Evolutionary conservation across 2,113 vertebrate species (phyloP).

Genomic region (Vicugna pacos): DNA sequence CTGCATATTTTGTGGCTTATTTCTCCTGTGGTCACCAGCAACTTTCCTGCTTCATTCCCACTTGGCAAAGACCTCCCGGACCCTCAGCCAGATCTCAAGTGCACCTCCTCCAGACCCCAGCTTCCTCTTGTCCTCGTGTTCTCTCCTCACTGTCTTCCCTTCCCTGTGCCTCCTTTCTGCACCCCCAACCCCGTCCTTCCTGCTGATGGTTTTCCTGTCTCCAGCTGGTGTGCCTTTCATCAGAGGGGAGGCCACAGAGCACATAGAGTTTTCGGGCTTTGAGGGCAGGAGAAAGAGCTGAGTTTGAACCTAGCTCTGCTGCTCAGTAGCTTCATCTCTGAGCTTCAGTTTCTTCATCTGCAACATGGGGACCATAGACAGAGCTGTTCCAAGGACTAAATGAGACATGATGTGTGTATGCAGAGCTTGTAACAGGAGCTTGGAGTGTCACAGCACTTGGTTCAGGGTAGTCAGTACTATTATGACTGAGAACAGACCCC

Average conservation of each 20-base stretch:
- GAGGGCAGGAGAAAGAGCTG: not conserved
- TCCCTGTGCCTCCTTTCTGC: not conserved
- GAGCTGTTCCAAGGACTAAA: not conserved
- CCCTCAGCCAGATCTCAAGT: not conserved
- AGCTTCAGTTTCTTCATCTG: not conserved
- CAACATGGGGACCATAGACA: not conserved
- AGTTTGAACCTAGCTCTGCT: not conserved
- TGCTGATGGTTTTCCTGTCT: not conserved
- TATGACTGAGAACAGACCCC: not conserved
- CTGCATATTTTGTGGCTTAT: slow-evolving; percentile 76
- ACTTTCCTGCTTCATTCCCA: not conserved
- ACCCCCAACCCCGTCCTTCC: not conserved
- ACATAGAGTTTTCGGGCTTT: not conserved
- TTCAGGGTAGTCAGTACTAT: accelerated
- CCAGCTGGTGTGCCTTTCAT: not conserved
- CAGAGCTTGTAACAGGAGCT: not conserved
- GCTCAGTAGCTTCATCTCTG: not conserved
- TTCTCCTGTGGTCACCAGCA: slow-evolving; percentile 65
- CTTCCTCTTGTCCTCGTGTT: not conserved
- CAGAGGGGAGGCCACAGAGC: not conserved
- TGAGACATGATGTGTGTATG: accelerated
- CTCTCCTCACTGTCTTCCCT: not conserved
- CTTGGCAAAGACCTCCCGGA: not conserved
- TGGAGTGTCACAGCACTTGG: not conserved
- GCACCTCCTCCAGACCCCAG: not conserved